Evolutionary conservation across 1,140 invertebrate genomes (phyloP).

Genomic region (Hypothenemus hampei): DNA sequence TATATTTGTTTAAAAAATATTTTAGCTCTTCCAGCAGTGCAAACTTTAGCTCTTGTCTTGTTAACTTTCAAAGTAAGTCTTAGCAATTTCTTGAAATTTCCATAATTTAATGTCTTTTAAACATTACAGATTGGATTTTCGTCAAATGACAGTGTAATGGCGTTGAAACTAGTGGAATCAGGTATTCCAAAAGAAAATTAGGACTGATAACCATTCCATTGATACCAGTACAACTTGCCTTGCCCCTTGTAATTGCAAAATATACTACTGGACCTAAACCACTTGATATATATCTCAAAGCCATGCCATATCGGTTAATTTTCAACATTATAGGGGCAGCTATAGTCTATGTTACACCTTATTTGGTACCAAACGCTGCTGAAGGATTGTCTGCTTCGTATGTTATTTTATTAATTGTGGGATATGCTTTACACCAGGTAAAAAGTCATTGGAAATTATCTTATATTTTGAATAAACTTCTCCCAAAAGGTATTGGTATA

Average conservation of each 20-base stretch:
- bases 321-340: constrained; percentile 79
- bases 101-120: not conserved
- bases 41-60: constrained; percentile 71
- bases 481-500: constrained; percentile 54
- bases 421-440: constrained; percentile 90
- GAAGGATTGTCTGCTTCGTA: constrained; percentile 72
- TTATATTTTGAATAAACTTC: not conserved
- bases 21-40: constrained; percentile 76
- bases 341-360: constrained; percentile 81
- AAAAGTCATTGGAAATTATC: constrained; percentile 20
- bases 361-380: constrained; percentile 55
- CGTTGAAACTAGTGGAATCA: constrained; percentile 89
- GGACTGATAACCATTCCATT: constrained; percentile 88
- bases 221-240: constrained; percentile 89
- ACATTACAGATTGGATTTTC: constrained; percentile 84
- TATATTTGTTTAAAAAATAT: constrained; percentile 84
- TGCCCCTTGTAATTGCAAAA: constrained; percentile 77
- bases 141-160: constrained; percentile 91
- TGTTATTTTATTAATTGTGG: constrained; percentile 69
- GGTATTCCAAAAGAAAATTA: constrained; percentile 93
- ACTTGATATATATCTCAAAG: constrained; percentile 82
- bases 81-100: not conserved
- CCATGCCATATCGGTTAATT: constrained; percentile 80
- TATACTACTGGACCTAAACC: constrained; percentile 64
- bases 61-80: constrained; percentile 82